These are phyloP conservation scores for Gadus chalcogrammus DNA, from an alignment of 2,113 vertebrate species.

Conservation along the genomic window DNA sequence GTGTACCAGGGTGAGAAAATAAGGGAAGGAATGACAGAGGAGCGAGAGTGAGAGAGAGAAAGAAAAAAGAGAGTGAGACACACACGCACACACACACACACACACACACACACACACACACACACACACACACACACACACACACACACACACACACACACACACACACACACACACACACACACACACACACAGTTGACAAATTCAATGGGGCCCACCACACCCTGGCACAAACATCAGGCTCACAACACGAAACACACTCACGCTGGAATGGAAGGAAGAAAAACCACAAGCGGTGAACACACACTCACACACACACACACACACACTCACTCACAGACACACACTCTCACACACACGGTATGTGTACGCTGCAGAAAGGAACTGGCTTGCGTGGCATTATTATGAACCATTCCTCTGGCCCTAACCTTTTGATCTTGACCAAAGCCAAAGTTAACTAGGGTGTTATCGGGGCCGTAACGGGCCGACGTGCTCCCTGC, in stretches of 20 bases:
- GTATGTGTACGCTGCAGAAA: constrained; percentile 62
- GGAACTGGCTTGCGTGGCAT: constrained; percentile 57
- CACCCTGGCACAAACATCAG: constrained; percentile 60
- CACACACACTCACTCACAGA: no score
- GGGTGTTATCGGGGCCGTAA: constrained; percentile 33
- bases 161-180: no score
- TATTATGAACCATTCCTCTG: constrained; percentile 58
- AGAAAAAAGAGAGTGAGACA: no score
- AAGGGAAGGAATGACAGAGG: constrained; percentile 43
- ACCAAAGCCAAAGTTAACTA: constrained; percentile 59
- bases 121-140: no score
- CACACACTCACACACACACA: constrained; percentile 48
- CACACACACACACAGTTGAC: constrained; percentile 51
- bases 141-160: no score
- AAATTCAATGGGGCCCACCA: constrained; percentile 65
- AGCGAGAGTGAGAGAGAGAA: no score
- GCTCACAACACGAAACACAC: constrained; percentile 58
- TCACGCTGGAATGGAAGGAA: constrained; percentile 56
- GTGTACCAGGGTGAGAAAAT: constrained; percentile 18
- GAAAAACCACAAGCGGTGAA: constrained; percentile 62
- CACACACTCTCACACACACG: no score
- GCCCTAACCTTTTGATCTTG: constrained; percentile 66
- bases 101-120: no score
- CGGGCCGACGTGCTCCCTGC: no score
- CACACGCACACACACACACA: no score